Evolutionary conservation across 2,113 vertebrate genomes (phyloP).

Genomic region (Odontesthes bonariensis): DNA sequence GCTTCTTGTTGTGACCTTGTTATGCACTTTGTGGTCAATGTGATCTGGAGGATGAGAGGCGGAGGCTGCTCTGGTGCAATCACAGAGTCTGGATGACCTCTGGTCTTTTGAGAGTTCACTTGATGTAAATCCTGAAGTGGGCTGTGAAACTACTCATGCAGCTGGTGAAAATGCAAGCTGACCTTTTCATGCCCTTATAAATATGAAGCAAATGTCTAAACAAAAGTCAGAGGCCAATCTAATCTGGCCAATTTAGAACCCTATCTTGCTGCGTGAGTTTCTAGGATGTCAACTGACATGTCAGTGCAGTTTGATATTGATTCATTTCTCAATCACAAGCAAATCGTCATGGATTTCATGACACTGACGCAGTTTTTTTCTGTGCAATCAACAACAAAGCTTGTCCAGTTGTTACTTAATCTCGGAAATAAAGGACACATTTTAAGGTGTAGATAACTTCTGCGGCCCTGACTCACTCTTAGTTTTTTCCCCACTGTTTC

Average conservation of each 20-base stretch:
- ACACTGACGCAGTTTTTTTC: background rate
- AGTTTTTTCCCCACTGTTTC: background rate
- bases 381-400: background rate
- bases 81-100: conserved; percentile 23
- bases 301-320: background rate
- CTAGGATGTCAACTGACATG: background rate
- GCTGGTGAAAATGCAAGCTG: conserved; percentile 47
- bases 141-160: conserved; percentile 42
- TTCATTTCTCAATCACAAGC: background rate
- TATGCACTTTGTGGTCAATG: conserved; percentile 41
- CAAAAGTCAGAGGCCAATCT: conserved; percentile 4
- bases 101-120: conserved; percentile 8
- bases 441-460: conserved; percentile 84
- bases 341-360: background rate
- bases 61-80: conserved; percentile 17
- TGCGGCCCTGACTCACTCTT: conserved; percentile 26
- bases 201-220: conserved; percentile 14
- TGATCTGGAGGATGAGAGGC: conserved; percentile 9
- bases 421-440: conserved; percentile 82
- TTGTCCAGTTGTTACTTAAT: conserved; percentile 49
- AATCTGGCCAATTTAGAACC: conserved; percentile 2
- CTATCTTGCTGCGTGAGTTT: background rate
- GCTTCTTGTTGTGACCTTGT: background rate
- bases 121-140: conserved; percentile 37
- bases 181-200: conserved; percentile 33